Evolutionary conservation across 2,113 vertebrate genomes (phyloP), one percentile per base, ranked within the genome.

Genomic region (Trichechus manatus): DNA sequence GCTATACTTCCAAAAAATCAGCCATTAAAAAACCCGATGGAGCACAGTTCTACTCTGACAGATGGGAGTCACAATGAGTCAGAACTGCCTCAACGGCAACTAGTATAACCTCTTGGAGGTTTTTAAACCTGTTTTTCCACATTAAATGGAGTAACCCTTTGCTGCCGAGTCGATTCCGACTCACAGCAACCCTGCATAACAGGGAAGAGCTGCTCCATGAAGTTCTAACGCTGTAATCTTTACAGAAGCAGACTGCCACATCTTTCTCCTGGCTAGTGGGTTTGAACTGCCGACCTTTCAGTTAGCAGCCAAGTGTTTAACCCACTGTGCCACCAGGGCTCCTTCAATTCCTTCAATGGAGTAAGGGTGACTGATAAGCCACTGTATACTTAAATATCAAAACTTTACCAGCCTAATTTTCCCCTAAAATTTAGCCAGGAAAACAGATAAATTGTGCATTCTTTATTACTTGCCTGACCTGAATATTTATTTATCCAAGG

Each of bases 401-500:
- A 44, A 56, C 68, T 72, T 47, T 25, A 56, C 33, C 29, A 74
- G 63, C 64, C 36, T 2, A 31, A 31, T 89, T 87, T 50, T 84
- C 80, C 36, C 56, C 22, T 27, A 74, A 47, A 81, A 36, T 29
- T 50, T 15, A 50, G 68, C 27, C 50, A 66, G 82, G 72, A 84
- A 96, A 89, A 50, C 13, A 66, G 17, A 39, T 33, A n/a, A 47
- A 82, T 86, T 14, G 33, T n/a, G 27, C 72, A 29, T 78, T 44
- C 70, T 56, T 74, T 29, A 66, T 63, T 82, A n/a, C 44, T 50
- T 20, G n/a, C 78, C 74, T 83, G 89, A 47, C 72, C 68, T 50
- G 82, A 81, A 61, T 91, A 42, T 86, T 59, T 87, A 88, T n/a
- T 85, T 61, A 64, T 15, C 85, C 70, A 42, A 42, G 42, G 92